A percentile compares a stretch with the other conserved stretches of the same genome.
These are phyloP conservation scores for Misgurnus mizolepis DNA, from an alignment of 2,113 vertebrate species.

Conservation along the genomic window DNA sequence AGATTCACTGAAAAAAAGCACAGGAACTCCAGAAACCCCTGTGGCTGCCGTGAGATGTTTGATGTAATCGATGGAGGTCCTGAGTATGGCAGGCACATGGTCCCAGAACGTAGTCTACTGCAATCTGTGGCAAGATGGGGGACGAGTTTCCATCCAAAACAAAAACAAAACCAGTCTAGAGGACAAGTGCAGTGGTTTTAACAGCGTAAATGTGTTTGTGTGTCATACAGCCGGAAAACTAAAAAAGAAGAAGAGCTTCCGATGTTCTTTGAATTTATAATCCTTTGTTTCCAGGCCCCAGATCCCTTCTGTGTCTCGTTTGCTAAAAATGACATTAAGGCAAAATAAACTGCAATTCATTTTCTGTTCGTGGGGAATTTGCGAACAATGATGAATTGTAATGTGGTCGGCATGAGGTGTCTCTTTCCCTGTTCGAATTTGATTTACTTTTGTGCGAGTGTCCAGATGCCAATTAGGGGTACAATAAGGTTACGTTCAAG, in stretches of 20 bases:
- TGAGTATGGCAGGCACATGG: neutral
- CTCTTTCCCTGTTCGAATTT: neutral
- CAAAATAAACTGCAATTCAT: neutral
- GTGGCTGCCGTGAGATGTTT: constrained; percentile 7
- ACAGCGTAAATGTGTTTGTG: neutral
- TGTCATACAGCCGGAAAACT: neutral
- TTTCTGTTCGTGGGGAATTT: neutral
- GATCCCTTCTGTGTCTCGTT: neutral
- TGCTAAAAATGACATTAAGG: neutral
- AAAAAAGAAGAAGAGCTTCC: neutral
- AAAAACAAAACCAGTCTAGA: neutral
- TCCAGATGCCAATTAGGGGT: constrained; percentile 2
- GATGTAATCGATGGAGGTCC: constrained; percentile 22
- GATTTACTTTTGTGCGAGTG: neutral
- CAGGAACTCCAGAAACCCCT: neutral
- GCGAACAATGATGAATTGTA: neutral
- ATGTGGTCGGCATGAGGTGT: neutral
- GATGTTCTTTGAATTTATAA: neutral
- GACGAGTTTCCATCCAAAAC: constrained; percentile 2
- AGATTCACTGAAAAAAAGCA: constrained; percentile 27
- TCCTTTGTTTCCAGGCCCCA: neutral
- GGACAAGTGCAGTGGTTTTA: neutral
- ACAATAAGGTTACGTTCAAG: neutral
- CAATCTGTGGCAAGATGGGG: neutral
- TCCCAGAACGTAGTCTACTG: neutral